phyloP scores from a whole-genome alignment of 2,888 invertebrate genomes.

The Scaptomyza tumidula region DNA sequence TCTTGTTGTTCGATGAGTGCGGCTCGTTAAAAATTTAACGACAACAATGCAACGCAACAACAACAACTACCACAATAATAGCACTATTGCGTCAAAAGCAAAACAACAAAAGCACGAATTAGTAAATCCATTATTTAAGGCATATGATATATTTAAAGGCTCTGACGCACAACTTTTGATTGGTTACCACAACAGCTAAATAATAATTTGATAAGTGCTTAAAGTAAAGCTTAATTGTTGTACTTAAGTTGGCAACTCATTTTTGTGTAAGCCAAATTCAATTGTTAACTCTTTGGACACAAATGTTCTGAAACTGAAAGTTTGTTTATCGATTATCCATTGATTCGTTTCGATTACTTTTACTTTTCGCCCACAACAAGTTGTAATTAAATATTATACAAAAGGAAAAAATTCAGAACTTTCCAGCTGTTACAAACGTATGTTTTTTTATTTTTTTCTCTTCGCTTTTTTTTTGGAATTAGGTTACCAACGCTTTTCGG shows the following conservation, averaged over 20 bases:
- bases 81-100: not conserved
- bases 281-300: not conserved
- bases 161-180: not conserved
- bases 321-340: slow-evolving; percentile 6
- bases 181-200: not conserved
- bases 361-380: not conserved
- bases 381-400: not conserved
- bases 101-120: slow-evolving; percentile 3
- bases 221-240: not conserved
- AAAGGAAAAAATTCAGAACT: not conserved
- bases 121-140: not conserved
- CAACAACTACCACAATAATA: not conserved
- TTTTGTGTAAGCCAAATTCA: not conserved
- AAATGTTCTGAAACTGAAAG: slow-evolving; percentile 3
- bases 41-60: slow-evolving; percentile 35
- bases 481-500: not conserved
- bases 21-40: slow-evolving; percentile 54
- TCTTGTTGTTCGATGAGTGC: slow-evolving; percentile 25
- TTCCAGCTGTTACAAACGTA: too few species aligned
- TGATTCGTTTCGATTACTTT: not conserved
- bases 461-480: not conserved
- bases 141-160: not conserved
- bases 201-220: not conserved
- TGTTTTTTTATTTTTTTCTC: not conserved
- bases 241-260: not conserved